Base-by-base conservation (phyloP, 2,888 invertebrate species). In the Trilocha varians region DNA sequence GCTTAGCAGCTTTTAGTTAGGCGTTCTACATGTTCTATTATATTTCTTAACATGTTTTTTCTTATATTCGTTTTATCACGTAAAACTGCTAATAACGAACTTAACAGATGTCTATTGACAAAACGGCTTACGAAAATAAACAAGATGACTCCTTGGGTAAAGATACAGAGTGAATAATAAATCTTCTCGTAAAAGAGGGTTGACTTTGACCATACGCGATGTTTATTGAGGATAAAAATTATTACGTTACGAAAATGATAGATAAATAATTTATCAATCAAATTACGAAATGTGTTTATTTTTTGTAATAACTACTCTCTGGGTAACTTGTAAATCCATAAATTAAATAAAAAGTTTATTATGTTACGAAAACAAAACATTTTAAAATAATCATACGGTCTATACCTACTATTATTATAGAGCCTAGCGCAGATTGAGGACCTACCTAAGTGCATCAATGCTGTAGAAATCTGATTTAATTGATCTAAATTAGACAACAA, bases 31-130 rank as follows among this genome's bases (percentile, higher is more conserved):
- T n/a, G n/a, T n/a, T n/a, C n/a, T n/a, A n/a, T n/a, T n/a, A n/a
- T n/a, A n/a, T n/a, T n/a, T n/a, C n/a, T n/a, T n/a, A n/a, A n/a
- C n/a, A n/a, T n/a, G n/a, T n/a, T n/a, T n/a, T n/a, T n/a, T n/a
- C n/a, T 11, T 25, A 25, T 25, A 5, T 18, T 51, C 49, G 49
- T 58, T 60, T 59, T 54, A 54, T 56, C 55, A 55, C 47, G 47
- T 40, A 46, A 41, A 53, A 41, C 48, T 54, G 47, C 59, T 57
- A 61, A 59, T 65, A 59, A 59, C 53, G 43, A 59, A 54, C 56
- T 51, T 69, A 68, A 72, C 67, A 71, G 65, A 70, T 68, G 65
- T 67, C 57, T 72, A 66, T 73, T 72, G 69, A 75, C 69, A 69
- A 63, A 67, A 61, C 57, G 51, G 49, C 56, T 52, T 57, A 66